A percentile compares a stretch with the other conserved stretches of the same genome.
Evolutionary conservation across 2,888 invertebrate genomes (phyloP).

Genomic region (Venustoraphidia nigricollis): DNA sequence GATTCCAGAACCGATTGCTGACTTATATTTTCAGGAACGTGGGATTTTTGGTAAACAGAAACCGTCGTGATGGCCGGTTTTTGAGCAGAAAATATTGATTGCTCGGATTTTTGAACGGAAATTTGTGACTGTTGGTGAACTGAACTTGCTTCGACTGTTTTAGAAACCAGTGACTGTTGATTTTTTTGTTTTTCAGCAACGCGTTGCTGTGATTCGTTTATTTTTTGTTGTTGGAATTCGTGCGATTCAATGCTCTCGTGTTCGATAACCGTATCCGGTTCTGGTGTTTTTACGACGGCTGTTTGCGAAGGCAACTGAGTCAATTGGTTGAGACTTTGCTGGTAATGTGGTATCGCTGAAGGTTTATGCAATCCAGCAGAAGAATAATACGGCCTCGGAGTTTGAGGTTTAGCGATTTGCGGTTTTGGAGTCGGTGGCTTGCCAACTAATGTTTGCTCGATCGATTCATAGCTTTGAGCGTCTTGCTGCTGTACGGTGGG

Average conservation of each 20-base stretch:
- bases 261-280: slow-evolving; percentile 29
- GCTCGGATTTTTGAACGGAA: too few species aligned
- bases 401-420: slow-evolving; percentile 7
- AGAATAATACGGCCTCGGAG: slow-evolving; percentile 8
- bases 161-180: too few species aligned
- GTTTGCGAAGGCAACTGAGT: slow-evolving; percentile 40
- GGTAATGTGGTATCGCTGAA: slow-evolving; percentile 41
- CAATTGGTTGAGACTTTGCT: slow-evolving; percentile 31
- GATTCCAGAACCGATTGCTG: too few species aligned
- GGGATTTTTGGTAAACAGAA: too few species aligned
- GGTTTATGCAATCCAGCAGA: slow-evolving; percentile 41
- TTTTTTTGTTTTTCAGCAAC: not conserved
- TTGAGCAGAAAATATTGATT: too few species aligned
- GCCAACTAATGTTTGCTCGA: not conserved
- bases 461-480: not conserved
- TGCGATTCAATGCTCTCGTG: slow-evolving; percentile 25
- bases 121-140: too few species aligned
- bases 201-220: slow-evolving; percentile 1
- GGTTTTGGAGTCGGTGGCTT: not conserved
- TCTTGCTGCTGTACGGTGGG: not conserved
- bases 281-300: slow-evolving; percentile 38
- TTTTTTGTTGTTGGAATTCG: slow-evolving; percentile 1
- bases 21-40: too few species aligned
- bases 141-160: too few species aligned
- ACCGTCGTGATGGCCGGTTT: too few species aligned